Base-by-base conservation (phyloP, 2,888 invertebrate species). In the Sipha maydis region DNA sequence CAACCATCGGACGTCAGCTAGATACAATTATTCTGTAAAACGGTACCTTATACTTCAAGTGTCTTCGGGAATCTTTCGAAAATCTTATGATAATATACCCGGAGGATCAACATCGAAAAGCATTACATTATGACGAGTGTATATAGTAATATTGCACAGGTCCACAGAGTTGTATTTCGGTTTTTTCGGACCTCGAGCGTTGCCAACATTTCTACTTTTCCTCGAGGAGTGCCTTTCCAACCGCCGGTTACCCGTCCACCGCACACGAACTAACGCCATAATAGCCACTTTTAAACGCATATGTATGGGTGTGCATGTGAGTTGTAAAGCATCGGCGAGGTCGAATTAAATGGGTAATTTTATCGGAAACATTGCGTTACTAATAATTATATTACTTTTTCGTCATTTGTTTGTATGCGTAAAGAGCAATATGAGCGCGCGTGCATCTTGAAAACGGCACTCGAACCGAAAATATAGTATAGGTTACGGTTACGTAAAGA, bases 401-500 rank as follows among this genome's bases (percentile, higher is more conserved):
- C 21, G 0, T 4, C 61, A 19, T 48, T 28, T 19, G 76, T n/a
- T 8, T 8, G 8, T 9, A 69, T 3, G 61, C 61, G n/a, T 69
- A 28, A 69, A 28, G 28, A 69, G 28, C 28, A 69, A 48, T 11
- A 48, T 48, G 48, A 14, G 14, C 69, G 69, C 14, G 80, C 31
- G 41, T 61, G 61, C 38, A 38, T 61, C 21, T 17, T n/a, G 19
- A 69, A 28, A 80, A 80, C 61, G 61, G 80, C 67, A 80, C 38
- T 67, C 38, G 38, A 67, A 67, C 21, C 61, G 67, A 80, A 61
- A 80, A 80, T 7, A 38, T 8, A n/a, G 61, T 17, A 28, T 11
- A n/a, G 69, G 28, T 7, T 2, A 54, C 4, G 9, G 80, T 80
- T 80, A 80, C 38, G 80, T 80, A 80, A 80, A 76, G 1, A 48